Percentiles rank a stretch among this genome's conserved stretches.
Conservation (phyloP, 2,888 invertebrate genomes). For the Frankliniella intonsa region DNA sequence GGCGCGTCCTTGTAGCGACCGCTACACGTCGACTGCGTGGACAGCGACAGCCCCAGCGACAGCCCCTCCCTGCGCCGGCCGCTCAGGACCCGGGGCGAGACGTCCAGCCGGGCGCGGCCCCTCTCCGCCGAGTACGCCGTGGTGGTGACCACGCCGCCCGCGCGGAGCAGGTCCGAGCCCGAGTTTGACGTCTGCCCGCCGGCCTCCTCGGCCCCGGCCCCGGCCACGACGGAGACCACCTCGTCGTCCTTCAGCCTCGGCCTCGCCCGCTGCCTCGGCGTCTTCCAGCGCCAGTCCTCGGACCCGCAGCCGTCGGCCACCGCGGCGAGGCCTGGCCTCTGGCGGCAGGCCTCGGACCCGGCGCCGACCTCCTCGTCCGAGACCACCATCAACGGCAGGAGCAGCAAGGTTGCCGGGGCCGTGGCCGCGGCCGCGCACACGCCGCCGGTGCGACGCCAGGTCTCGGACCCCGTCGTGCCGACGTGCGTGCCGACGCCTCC, state of each 20-base stretch:
- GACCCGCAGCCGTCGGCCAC: slow-evolving; percentile 5
- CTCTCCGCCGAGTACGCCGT: background rate
- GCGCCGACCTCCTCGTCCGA: background rate
- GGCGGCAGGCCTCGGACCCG: slow-evolving; percentile 20
- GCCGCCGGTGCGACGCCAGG: background rate
- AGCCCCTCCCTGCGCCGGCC: background rate
- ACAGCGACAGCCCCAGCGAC: background rate
- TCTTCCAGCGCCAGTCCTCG: slow-evolving; percentile 7
- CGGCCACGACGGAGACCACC: background rate
- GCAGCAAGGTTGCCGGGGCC: background rate
- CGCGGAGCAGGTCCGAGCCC: slow-evolving; percentile 16
- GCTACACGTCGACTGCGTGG: slow-evolving; percentile 21
- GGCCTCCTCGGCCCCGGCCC: background rate
- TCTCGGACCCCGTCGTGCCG: slow-evolving; percentile 9
- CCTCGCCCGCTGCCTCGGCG: background rate
- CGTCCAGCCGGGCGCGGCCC: background rate
- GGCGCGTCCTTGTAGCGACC: slow-evolving; percentile 9
- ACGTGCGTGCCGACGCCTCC: background rate
- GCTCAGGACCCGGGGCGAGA: background rate
- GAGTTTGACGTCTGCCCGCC: background rate
- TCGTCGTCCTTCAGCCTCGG: background rate
- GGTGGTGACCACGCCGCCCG: background rate
- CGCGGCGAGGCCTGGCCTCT: background rate
- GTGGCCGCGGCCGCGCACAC: background rate
- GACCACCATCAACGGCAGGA: background rate